A percentile compares a stretch with the other conserved stretches of the same genome.
phyloP scores from a whole-genome alignment of 2,797 vertebrate genomes.

The Peromyscus melanophrys region DNA sequence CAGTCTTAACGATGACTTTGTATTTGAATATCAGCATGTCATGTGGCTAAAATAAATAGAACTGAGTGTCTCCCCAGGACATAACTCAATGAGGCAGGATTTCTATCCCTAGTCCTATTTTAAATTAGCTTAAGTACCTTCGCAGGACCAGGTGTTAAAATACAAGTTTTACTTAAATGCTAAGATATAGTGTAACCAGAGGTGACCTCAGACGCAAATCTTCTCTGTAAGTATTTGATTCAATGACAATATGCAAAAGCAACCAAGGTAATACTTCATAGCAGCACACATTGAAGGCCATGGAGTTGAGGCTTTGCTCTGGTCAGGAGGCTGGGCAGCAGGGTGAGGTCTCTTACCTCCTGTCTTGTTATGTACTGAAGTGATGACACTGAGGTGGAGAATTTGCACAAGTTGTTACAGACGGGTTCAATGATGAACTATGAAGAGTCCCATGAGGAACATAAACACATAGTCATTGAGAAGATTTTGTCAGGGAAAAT shows the following conservation, averaged over 20 bases:
- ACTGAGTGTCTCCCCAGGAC: neutral
- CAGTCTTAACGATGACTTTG: neutral
- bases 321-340: neutral
- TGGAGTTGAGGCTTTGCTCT: neutral
- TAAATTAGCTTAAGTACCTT: neutral
- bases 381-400: neutral
- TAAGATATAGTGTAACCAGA: neutral
- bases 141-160: neutral
- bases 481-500: neutral
- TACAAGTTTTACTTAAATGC: neutral
- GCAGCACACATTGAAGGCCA: neutral
- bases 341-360: neutral
- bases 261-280: neutral
- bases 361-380: fast-evolving
- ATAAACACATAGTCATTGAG: neutral
- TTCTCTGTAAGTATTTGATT: neutral
- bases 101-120: neutral
- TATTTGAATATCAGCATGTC: neutral
- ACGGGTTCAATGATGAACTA: neutral
- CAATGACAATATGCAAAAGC: neutral
- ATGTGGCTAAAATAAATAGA: neutral
- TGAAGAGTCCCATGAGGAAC: neutral
- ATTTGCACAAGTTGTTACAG: neutral
- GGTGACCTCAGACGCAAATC: neutral
- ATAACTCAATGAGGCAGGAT: neutral